Percentiles rank a stretch among this genome's conserved stretches.
Evolutionary conservation across 2,888 invertebrate species (phyloP).

Genomic region (Halocaridina rubra): DNA sequence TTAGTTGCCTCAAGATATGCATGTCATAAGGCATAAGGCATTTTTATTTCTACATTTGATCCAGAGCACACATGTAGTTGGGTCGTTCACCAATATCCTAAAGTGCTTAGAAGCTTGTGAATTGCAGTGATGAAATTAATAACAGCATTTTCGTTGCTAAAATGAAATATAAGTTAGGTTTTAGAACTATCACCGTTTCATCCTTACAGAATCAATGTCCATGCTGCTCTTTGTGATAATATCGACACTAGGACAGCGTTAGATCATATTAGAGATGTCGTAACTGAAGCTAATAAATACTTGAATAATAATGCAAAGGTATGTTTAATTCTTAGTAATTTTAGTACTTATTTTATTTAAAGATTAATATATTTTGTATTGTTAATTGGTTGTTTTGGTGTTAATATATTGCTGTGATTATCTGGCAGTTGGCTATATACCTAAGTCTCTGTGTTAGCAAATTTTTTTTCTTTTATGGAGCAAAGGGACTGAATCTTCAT

Average conservation of each 20-base stretch:
- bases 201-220: constrained; percentile 43
- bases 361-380: not conserved
- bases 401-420: not conserved
- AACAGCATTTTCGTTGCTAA: too few relatives aligned
- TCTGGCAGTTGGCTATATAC: not conserved
- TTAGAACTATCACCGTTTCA: too few relatives aligned
- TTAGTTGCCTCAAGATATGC: too few relatives aligned
- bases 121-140: too few relatives aligned
- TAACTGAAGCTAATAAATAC: constrained; percentile 88
- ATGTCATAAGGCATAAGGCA: too few relatives aligned
- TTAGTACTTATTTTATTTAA: not conserved
- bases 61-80: too few relatives aligned
- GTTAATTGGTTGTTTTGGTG: not conserved
- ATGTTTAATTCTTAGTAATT: constrained; percentile 64
- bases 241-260: constrained; percentile 91
- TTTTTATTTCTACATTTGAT: too few relatives aligned
- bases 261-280: constrained; percentile 85
- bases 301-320: constrained; percentile 75
- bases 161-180: too few relatives aligned
- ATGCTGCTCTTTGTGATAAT: constrained; percentile 72
- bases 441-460: not conserved
- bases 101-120: too few relatives aligned
- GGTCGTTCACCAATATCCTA: too few relatives aligned
- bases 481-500: not conserved
- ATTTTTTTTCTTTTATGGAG: not conserved